Evolutionary conservation across 2,797 vertebrate genomes (phyloP).

Genomic region (Propithecus deckenii): DNA sequence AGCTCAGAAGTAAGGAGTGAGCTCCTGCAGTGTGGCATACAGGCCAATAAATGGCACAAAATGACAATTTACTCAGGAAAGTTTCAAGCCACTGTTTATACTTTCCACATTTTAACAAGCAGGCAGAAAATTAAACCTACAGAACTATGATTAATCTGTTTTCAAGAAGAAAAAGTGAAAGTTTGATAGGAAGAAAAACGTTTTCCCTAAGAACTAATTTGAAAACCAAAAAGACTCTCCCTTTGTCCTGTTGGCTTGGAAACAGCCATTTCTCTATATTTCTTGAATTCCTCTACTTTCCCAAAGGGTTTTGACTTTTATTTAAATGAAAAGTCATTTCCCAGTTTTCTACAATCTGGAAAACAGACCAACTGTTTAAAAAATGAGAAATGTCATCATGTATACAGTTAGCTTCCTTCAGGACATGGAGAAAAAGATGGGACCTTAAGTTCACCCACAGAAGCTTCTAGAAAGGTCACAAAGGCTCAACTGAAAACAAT

Average conservation of each 20-base stretch:
- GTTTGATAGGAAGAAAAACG: slow-evolving; percentile 19
- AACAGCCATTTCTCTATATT: slow-evolving; percentile 55
- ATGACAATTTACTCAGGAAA: slow-evolving; percentile 52
- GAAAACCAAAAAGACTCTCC: slow-evolving; percentile 44
- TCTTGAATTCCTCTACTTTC: slow-evolving; percentile 44
- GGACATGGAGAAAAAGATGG: neutral
- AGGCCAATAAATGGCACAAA: slow-evolving; percentile 52
- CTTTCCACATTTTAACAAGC: slow-evolving; percentile 63
- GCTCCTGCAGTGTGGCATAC: neutral
- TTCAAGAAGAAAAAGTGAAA: slow-evolving; percentile 58
- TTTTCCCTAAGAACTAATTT: slow-evolving; percentile 61
- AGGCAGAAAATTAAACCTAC: slow-evolving; percentile 29
- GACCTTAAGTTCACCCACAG: neutral
- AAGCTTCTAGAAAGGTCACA: slow-evolving; percentile 45
- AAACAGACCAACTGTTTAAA: slow-evolving; percentile 50
- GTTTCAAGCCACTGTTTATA: slow-evolving; percentile 42
- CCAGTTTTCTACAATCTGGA: slow-evolving; percentile 51
- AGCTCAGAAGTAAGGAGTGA: neutral
- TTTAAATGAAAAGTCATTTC: slow-evolving; percentile 72
- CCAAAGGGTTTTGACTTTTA: slow-evolving; percentile 65
- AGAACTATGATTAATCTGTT: slow-evolving; percentile 37
- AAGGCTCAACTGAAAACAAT: slow-evolving; percentile 22
- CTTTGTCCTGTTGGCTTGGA: slow-evolving; percentile 48
- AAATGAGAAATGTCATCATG: slow-evolving; percentile 55
- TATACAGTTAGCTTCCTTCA: slow-evolving; percentile 43